phyloP scores from a whole-genome alignment of 2,888 invertebrate genomes.

The Drosophila kambysellisi region DNA sequence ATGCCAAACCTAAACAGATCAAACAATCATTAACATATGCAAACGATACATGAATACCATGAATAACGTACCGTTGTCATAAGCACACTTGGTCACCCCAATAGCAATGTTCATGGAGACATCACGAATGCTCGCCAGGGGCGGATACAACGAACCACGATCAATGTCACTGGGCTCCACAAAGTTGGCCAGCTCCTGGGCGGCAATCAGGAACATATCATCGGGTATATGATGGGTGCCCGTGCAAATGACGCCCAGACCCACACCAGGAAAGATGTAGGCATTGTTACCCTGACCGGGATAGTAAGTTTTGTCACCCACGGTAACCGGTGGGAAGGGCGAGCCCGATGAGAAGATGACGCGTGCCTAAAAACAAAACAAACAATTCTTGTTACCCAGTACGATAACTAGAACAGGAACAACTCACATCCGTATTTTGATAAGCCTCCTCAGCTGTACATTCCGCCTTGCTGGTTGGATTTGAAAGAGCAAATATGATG shows the following conservation, averaged over 20 bases:
- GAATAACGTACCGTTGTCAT: slow-evolving; percentile 89
- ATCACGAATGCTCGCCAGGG: slow-evolving; percentile 92
- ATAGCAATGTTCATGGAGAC: slow-evolving; percentile 96
- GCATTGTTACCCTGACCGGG: slow-evolving; percentile 99
- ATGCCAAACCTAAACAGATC: slow-evolving; percentile 89
- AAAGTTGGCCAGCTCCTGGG: slow-evolving; percentile 93
- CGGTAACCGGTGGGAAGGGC: slow-evolving; percentile 94
- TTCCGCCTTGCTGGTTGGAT: slow-evolving; percentile 99
- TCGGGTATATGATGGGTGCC: slow-evolving; percentile 97
- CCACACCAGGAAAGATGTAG: slow-evolving; percentile 98
- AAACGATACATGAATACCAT: not conserved
- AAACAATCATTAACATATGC: not conserved
- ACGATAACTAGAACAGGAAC: fast-evolving
- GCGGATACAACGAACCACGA: slow-evolving; percentile 96
- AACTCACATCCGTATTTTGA: slow-evolving; percentile 93
- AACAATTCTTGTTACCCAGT: not conserved
- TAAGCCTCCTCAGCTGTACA: slow-evolving; percentile 99
- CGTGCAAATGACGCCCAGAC: slow-evolving; percentile 96
- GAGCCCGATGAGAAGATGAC: slow-evolving; percentile 98
- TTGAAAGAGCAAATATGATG: slow-evolving; percentile 98
- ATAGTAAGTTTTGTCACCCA: slow-evolving; percentile 91
- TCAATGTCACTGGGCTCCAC: slow-evolving; percentile 93
- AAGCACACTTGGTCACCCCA: slow-evolving; percentile 94
- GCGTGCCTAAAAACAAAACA: slow-evolving; percentile 90
- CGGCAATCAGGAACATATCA: slow-evolving; percentile 96